These are phyloP conservation scores for Gadus macrocephalus DNA, from an alignment of 2,113 vertebrate species.

Conservation along the genomic window DNA sequence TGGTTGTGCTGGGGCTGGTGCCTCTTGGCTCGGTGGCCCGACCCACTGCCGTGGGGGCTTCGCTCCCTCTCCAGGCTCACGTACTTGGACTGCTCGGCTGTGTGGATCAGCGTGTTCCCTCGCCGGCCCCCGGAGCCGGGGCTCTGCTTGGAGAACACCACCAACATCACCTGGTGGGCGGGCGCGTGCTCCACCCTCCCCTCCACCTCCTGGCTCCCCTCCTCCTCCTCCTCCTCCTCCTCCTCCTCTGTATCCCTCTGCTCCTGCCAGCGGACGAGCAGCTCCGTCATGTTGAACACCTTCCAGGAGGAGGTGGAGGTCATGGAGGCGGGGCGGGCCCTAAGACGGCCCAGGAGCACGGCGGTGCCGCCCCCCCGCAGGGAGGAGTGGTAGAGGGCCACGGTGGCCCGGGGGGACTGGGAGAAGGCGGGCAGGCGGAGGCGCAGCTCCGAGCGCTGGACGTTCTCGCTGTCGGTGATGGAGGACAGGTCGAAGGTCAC, in stretches of 20 bases:
- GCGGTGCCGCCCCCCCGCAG: slow-evolving; percentile 43
- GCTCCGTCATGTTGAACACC: slow-evolving; percentile 76
- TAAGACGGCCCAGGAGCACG: slow-evolving; percentile 73
- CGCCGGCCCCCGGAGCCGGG: slow-evolving; percentile 36
- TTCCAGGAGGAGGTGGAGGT: slow-evolving; percentile 70
- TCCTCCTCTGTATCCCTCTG: slow-evolving; percentile 36
- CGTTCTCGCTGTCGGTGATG: slow-evolving; percentile 68
- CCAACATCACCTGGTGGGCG: slow-evolving; percentile 72
- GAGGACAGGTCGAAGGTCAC: slow-evolving; percentile 85
- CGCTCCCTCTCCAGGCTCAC: slow-evolving; percentile 57
- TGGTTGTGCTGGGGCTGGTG: slow-evolving; percentile 1
- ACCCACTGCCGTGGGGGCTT: background rate
- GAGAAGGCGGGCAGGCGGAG: slow-evolving; percentile 64
- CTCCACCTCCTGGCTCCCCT: slow-evolving; percentile 21
- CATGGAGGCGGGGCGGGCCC: slow-evolving; percentile 34
- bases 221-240: background rate
- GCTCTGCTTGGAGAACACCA: slow-evolving; percentile 78
- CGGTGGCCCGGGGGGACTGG: slow-evolving; percentile 34
- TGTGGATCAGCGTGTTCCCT: slow-evolving; percentile 74
- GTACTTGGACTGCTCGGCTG: slow-evolving; percentile 78
- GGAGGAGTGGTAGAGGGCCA: slow-evolving; percentile 78
- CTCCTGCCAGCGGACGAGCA: slow-evolving; percentile 72
- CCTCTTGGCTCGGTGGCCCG: slow-evolving; percentile 51
- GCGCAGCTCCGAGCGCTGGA: slow-evolving; percentile 77
- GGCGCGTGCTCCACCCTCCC: slow-evolving; percentile 36